These are phyloP conservation scores for Anthoptus insignis DNA, from an alignment of 2,888 invertebrate species.

Conservation along the genomic window DNA sequence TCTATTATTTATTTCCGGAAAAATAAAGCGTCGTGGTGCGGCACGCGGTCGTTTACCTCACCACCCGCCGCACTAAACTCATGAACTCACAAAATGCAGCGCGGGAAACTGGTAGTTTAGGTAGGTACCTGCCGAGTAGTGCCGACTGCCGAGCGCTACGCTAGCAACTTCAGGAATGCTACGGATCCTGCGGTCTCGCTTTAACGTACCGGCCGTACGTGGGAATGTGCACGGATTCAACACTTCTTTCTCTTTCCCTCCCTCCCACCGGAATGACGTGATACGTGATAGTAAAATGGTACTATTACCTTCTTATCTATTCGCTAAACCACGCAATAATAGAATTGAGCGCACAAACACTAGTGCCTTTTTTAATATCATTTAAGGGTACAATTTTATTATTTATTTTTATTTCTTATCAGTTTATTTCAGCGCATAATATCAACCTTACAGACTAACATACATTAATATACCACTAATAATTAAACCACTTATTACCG, in stretches of 20 bases:
- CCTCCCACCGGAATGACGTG: slow-evolving; percentile 33
- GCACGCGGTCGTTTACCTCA: slow-evolving; percentile 73
- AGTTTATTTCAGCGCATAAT: too few species aligned
- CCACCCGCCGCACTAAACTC: slow-evolving; percentile 68
- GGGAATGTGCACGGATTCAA: background rate
- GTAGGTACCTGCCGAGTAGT: slow-evolving; percentile 61
- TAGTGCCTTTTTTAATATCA: too few species aligned
- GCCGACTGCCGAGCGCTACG: slow-evolving; percentile 54
- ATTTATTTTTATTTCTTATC: too few species aligned
- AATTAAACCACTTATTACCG: too few species aligned
- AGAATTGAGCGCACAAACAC: too few species aligned
- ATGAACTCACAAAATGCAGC: slow-evolving; percentile 70
- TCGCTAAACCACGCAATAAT: too few species aligned
- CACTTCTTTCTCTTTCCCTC: slow-evolving; percentile 44
- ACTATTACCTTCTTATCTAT: slow-evolving; percentile 2
- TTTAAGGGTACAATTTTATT: too few species aligned
- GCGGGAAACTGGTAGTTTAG: slow-evolving; percentile 70
- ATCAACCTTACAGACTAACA: too few species aligned
- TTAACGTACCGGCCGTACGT: slow-evolving; percentile 9
- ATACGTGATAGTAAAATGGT: background rate
- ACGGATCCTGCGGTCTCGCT: slow-evolving; percentile 41
- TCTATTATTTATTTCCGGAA: slow-evolving; percentile 82
- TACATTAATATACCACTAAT: too few species aligned
- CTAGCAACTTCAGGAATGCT: slow-evolving; percentile 38
- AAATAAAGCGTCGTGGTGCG: slow-evolving; percentile 82